Base-by-base conservation (phyloP, 2,797 vertebrate species). In the Gambusia yucatana region DNA sequence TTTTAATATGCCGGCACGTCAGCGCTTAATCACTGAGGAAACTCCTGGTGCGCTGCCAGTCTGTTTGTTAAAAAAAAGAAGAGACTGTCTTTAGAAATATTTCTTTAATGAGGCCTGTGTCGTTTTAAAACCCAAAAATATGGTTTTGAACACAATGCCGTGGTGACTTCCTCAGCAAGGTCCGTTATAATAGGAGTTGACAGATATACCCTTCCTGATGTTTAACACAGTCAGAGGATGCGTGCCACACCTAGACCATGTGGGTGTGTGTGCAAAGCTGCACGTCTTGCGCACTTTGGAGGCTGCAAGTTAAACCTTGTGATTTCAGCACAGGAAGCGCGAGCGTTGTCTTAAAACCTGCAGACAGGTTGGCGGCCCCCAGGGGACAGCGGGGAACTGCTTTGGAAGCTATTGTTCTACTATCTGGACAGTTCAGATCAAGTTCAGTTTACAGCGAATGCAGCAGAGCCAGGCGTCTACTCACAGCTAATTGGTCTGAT, bases 161-260 rank as follows among this genome's bases (percentile, higher is more conserved):
- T 6, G 79, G 67, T 81, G 76, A 73, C 86, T 92, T 92, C 93
- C 91, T 92, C 82, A 55, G 52, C 52, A 2, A 44, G 80, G 71
- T 84, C 69, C 77, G 78, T 80, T 72, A 94, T 91, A 93, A 94
- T 92, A 76, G 89, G 39, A 73, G 87, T 33, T 89, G 93, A 94
- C 89, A 92, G 92, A 94, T 92, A 86, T 77, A 92, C 79, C 82
- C 83, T 92, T 92, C 93, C 93, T 93, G 87, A 77, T 73, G 84
- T 79, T 77, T 39, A 71, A 75, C 79, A 77, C 36, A 78, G 74
- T 79, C 73, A 63, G 77, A 83, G 82, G 83, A 84, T 59, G 79
- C 71, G 44, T 67, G 11, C 89, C 87, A 82, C 92, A 77, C 91
- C 83, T 79, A 80, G 25, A 36, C 57, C 4, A 20, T 13, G 30